phyloP scores from a whole-genome alignment of 2,113 vertebrate genomes.

The Apus apus region DNA sequence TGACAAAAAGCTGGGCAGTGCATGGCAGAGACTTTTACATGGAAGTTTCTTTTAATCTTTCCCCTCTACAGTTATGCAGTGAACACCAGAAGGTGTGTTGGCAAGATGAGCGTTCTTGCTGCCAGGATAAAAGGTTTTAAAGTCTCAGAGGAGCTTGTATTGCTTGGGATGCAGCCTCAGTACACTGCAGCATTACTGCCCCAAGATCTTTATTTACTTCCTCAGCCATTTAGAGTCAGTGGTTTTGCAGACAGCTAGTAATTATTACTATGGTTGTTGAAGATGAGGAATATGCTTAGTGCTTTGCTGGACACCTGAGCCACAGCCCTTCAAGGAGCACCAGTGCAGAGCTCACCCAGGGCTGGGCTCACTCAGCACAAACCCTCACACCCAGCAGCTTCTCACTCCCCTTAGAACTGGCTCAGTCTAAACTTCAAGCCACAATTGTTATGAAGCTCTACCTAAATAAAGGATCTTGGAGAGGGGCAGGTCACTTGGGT shows the following conservation, averaged over 20 bases:
- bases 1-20: neutral
- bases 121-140: neutral
- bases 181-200: neutral
- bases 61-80: neutral
- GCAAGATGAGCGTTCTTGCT: neutral
- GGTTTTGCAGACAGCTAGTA: neutral
- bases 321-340: neutral
- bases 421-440: neutral
- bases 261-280: neutral
- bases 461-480: neutral
- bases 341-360: rapidly evolving
- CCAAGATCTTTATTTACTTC: neutral
- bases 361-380: neutral
- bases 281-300: neutral
- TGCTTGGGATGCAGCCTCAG: neutral
- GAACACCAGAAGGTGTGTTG: neutral
- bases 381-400: rapidly evolving
- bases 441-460: neutral
- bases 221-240: neutral
- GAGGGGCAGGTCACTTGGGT: rapidly evolving
- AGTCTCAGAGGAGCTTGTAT: neutral
- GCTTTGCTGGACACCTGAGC: neutral
- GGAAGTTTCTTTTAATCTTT: neutral
- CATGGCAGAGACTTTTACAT: neutral
- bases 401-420: neutral